These are phyloP conservation scores for Harpalus rufipes DNA, from an alignment of 2,888 invertebrate species.

Conservation along the genomic window DNA sequence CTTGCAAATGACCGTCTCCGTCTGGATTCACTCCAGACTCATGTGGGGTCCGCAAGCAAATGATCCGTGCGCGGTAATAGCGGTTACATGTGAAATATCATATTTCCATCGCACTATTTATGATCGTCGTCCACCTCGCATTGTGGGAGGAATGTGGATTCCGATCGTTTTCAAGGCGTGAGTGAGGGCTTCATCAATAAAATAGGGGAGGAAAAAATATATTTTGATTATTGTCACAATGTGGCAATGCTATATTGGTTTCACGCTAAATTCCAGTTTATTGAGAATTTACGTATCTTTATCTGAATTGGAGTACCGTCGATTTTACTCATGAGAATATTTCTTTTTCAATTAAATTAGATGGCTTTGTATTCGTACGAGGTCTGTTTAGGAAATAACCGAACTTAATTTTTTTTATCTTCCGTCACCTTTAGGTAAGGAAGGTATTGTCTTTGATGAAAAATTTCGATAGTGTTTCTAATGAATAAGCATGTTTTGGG, in stretches of 20 bases:
- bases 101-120: constrained; percentile 62
- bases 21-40: background rate
- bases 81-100: constrained; percentile 60
- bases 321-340: too few species aligned
- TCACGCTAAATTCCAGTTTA: background rate
- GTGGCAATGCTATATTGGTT: background rate
- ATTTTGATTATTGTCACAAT: background rate
- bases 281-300: background rate
- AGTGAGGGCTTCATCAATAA: background rate
- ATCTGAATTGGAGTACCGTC: background rate
- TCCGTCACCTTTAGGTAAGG: too few species aligned
- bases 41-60: constrained; percentile 44
- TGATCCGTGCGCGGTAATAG: constrained; percentile 59
- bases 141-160: background rate
- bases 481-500: too few species aligned
- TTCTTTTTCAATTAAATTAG: too few species aligned
- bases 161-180: background rate
- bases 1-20: constrained; percentile 43
- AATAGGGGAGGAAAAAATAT: background rate
- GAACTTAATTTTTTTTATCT: too few species aligned
- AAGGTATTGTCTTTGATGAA: too few species aligned
- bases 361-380: too few species aligned
- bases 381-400: too few species aligned
- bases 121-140: constrained; percentile 24
- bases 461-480: too few species aligned